Percentiles rank a stretch among this genome's conserved stretches.
phyloP scores from a whole-genome alignment of 2,113 vertebrate genomes.

The Paralichthys olivaceus region DNA sequence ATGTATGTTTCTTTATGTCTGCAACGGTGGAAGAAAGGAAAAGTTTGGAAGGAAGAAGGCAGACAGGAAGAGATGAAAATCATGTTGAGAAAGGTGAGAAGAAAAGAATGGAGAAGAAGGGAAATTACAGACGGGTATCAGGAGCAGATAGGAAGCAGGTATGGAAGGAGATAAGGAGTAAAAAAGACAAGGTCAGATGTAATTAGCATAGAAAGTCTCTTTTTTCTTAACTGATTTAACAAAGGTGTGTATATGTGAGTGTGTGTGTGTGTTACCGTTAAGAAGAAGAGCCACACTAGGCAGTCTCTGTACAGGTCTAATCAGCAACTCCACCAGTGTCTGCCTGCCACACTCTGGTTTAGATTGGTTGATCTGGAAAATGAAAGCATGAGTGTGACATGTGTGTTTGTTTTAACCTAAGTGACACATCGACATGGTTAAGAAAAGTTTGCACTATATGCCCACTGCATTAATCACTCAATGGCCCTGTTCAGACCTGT shows the following conservation, averaged over 20 bases:
- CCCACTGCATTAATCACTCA: no score
- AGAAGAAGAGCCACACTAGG: constrained; percentile 95
- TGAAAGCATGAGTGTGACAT: neutral
- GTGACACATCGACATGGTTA: no score
- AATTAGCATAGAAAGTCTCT: constrained; percentile 13
- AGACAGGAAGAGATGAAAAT: constrained; percentile 9
- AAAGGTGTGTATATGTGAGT: neutral
- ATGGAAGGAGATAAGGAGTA: constrained; percentile 2
- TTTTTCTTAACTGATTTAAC: neutral
- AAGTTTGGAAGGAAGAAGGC: neutral
- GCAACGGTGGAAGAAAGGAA: constrained; percentile 16
- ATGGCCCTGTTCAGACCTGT: no score
- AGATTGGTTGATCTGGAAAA: constrained; percentile 91
- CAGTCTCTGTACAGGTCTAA: constrained; percentile 96
- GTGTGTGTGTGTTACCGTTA: constrained; percentile 85
- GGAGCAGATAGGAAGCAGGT: constrained; percentile 3
- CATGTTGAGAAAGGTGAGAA: neutral
- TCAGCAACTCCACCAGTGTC: constrained; percentile 93
- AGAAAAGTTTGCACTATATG: neutral
- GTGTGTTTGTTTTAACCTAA: neutral
- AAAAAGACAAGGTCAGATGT: neutral
- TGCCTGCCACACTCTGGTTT: constrained; percentile 98
- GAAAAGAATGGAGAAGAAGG: neutral
- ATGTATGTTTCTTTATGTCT: constrained; percentile 98
- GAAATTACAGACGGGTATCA: constrained; percentile 11